Evolutionary conservation across 1,140 invertebrate genomes (phyloP).

Genomic region (Hyposmocoma kahamanoa): DNA sequence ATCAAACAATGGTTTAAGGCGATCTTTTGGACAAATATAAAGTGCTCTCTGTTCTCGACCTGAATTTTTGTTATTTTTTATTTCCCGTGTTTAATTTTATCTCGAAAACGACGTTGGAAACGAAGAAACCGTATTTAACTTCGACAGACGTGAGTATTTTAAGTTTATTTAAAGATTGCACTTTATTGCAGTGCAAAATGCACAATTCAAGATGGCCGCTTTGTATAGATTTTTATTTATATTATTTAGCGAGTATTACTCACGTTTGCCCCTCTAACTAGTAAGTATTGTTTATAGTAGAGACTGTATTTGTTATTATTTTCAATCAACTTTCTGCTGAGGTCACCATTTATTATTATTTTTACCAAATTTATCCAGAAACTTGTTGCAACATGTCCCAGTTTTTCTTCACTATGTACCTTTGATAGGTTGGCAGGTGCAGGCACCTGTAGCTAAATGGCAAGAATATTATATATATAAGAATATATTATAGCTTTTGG

Average conservation of each 20-base stretch:
- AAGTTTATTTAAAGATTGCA: neutral
- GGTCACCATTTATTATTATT: conserved; percentile 6
- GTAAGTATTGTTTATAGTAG: neutral
- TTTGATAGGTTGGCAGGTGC: no score
- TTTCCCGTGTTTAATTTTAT: neutral
- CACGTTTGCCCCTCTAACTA: neutral
- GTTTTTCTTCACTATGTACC: no score
- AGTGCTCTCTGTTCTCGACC: neutral
- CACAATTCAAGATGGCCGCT: conserved; percentile 38
- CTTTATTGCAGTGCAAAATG: neutral
- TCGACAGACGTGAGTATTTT: conserved; percentile 24
- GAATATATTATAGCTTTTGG: no score
- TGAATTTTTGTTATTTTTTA: conserved; percentile 10
- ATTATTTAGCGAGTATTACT: neutral
- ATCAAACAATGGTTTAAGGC: neutral
- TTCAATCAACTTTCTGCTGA: no score
- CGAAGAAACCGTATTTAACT: neutral
- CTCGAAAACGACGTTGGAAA: conserved; percentile 13
- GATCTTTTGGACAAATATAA: neutral
- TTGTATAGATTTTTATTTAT: no score
- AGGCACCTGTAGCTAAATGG: no score
- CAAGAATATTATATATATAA: no score
- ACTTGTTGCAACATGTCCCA: neutral
- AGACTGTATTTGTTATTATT: neutral
- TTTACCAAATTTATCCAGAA: conserved; percentile 41